Evolutionary conservation across 2,888 invertebrate genomes (phyloP).

Genomic region (Chaetoderma sp.): DNA sequence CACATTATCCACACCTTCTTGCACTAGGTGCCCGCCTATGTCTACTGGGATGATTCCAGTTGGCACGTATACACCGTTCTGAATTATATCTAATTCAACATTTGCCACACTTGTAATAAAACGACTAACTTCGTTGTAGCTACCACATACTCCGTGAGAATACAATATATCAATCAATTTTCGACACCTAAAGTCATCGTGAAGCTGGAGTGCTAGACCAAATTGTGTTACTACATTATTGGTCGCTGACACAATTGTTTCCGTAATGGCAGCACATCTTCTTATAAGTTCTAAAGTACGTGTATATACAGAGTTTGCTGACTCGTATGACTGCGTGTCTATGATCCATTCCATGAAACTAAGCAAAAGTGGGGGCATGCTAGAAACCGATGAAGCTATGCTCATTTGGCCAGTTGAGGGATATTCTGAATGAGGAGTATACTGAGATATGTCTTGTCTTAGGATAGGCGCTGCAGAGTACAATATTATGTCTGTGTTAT

Average conservation of each 20-base stretch:
- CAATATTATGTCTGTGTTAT: not conserved
- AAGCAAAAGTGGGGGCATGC: not conserved
- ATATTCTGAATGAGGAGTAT: not conserved
- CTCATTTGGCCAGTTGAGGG: not conserved
- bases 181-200: not conserved
- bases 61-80: not conserved
- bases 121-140: not conserved
- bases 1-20: not conserved
- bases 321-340: not conserved
- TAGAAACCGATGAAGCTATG: not conserved
- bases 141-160: not conserved
- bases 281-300: not conserved
- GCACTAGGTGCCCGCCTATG: not conserved
- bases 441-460: not conserved
- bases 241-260: not conserved
- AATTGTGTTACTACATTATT: not conserved
- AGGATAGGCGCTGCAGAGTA: not conserved
- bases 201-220: not conserved
- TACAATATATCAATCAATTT: not conserved
- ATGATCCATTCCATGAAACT: not conserved
- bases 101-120: not conserved
- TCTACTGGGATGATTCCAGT: not conserved
- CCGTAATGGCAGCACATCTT: not conserved
- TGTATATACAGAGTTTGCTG: not conserved
- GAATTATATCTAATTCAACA: not conserved